These are phyloP conservation scores for Volucella bombylans DNA, from an alignment of 2,888 invertebrate species.

Conservation along the genomic window DNA sequence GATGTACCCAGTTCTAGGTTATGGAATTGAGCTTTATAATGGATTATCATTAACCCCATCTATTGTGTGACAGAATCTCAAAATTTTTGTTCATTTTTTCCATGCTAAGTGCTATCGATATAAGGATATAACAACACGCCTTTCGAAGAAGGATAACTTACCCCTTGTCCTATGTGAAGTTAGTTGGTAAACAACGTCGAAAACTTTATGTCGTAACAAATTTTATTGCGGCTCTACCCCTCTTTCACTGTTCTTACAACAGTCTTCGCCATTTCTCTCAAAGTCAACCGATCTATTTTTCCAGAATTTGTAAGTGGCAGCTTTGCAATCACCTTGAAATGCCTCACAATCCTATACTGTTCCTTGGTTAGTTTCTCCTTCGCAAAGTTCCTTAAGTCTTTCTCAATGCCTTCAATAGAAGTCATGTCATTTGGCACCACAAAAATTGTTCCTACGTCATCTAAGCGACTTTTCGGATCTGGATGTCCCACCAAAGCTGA, in stretches of 20 bases:
- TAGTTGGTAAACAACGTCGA: too few relatives aligned
- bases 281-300: constrained; percentile 69
- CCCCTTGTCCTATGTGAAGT: too few relatives aligned
- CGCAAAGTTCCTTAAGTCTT: constrained; percentile 29
- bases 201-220: too few relatives aligned
- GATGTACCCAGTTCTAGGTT: too few relatives aligned
- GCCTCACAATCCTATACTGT: constrained; percentile 18
- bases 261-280: constrained; percentile 36
- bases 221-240: too few relatives aligned
- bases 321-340: constrained; percentile 43
- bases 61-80: too few relatives aligned
- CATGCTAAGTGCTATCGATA: too few relatives aligned
- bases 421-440: constrained; percentile 26
- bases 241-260: not conserved
- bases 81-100: too few relatives aligned
- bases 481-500: constrained; percentile 63
- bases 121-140: too few relatives aligned
- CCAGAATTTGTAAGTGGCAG: constrained; percentile 71
- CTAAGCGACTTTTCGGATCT: not conserved
- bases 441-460: constrained; percentile 69
- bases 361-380: not conserved
- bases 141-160: too few relatives aligned
- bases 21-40: too few relatives aligned
- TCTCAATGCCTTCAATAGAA: not conserved
- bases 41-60: too few relatives aligned